Conservation (phyloP, 92 coral and sea anemone species). For the Epizoanthus stellaris region DNA sequence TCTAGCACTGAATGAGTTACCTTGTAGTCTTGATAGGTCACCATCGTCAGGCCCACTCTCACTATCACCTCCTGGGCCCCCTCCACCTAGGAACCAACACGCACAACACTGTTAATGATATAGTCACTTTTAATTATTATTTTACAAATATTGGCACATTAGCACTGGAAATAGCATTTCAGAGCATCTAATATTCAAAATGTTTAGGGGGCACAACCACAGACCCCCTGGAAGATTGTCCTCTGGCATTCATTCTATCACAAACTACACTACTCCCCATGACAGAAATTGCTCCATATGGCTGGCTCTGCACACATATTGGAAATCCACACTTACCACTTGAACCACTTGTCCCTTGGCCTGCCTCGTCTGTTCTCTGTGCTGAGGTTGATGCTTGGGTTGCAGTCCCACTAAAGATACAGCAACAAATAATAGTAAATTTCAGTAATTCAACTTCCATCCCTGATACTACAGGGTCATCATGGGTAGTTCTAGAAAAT, state of each 20-base stretch:
- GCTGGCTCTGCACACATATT: background rate
- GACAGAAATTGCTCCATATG: too few relatives aligned
- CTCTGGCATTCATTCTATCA: too few relatives aligned
- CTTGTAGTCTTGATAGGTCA: constrained; percentile 93
- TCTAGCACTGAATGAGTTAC: constrained; percentile 41
- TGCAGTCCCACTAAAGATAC: constrained; percentile 64
- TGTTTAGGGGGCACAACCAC: too few relatives aligned
- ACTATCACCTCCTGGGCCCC: constrained; percentile 72
- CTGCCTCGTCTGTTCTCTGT: constrained; percentile 53
- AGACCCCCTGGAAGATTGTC: too few relatives aligned
- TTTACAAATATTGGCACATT: too few relatives aligned
- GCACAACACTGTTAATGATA: too few relatives aligned
- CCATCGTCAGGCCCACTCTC: constrained; percentile 88
- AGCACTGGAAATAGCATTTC: too few relatives aligned
- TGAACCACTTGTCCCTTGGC: constrained; percentile 88
- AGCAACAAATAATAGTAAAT: constrained; percentile 8
- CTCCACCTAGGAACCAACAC: constrained; percentile 46
- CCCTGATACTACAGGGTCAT: too few relatives aligned
- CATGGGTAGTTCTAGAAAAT: too few relatives aligned
- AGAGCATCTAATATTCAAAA: too few relatives aligned
- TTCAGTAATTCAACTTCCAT: background rate
- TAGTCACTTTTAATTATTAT: too few relatives aligned
- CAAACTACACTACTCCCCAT: too few relatives aligned
- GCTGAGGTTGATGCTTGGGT: constrained; percentile 83
- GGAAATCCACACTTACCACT: constrained; percentile 9